Conservation (phyloP, 1,140 invertebrate species). For the Reticulitermes speratus region DNA sequence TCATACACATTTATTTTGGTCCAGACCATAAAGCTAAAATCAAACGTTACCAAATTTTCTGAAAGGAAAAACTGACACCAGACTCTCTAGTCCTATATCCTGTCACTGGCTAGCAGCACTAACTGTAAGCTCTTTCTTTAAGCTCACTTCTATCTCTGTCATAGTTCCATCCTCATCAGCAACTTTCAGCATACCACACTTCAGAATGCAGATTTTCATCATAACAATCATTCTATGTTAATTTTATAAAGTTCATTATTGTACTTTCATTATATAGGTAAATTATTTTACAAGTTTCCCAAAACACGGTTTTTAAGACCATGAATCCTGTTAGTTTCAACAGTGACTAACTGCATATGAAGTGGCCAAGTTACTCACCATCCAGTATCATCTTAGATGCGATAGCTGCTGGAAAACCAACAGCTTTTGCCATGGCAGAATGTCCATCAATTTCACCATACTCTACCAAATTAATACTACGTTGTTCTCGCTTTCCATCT, state of each 20-base stretch:
- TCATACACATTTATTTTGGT: too few relatives aligned
- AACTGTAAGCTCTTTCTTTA: too few relatives aligned
- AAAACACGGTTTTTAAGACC: neutral
- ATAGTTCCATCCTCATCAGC: too few relatives aligned
- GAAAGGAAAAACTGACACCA: too few relatives aligned
- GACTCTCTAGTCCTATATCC: too few relatives aligned
- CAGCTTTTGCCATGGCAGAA: constrained; percentile 97
- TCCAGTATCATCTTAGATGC: constrained; percentile 96
- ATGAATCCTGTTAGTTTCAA: too few relatives aligned
- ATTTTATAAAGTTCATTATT: neutral
- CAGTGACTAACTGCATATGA: too few relatives aligned
- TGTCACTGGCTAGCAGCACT: too few relatives aligned
- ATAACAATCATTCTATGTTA: neutral
- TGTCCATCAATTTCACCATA: constrained; percentile 85
- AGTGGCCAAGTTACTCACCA: constrained; percentile 56
- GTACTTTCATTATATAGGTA: neutral
- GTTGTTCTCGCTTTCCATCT: constrained; percentile 76
- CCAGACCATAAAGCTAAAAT: too few relatives aligned
- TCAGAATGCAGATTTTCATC: neutral
- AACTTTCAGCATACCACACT: neutral
- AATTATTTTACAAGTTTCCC: neutral
- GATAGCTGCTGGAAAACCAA: constrained; percentile 94
- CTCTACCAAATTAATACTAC: constrained; percentile 89
- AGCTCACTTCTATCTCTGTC: too few relatives aligned
- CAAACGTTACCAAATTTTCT: too few relatives aligned